Conservation (phyloP, 2,113 vertebrate species). For the Paraplagusia blochii region DNA sequence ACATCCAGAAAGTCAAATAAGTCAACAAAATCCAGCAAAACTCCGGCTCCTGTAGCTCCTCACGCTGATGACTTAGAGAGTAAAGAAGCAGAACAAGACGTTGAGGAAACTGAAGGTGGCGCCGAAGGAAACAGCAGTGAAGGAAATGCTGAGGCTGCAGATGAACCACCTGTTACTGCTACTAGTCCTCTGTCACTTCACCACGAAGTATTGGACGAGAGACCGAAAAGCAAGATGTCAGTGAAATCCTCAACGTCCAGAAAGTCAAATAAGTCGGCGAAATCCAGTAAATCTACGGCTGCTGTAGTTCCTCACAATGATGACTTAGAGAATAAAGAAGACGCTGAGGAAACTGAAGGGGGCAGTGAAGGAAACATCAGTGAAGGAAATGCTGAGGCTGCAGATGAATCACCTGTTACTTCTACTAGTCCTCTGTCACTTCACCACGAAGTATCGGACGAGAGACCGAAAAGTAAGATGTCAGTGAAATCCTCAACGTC, state of each 20-base stretch:
- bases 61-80: slow-evolving; percentile 4
- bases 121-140: slow-evolving; percentile 9
- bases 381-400: no score
- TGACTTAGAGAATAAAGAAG: no score
- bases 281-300: slow-evolving; percentile 36
- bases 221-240: slow-evolving; percentile 45
- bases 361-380: no score
- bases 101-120: slow-evolving; percentile 13
- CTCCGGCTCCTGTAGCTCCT: slow-evolving; percentile 17
- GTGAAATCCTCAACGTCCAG: slow-evolving; percentile 33
- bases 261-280: slow-evolving; percentile 52
- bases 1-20: slow-evolving; percentile 41
- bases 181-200: slow-evolving; percentile 31
- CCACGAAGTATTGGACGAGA: slow-evolving; percentile 9
- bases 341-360: no score
- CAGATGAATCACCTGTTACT: slow-evolving; percentile 21
- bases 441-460: slow-evolving; percentile 13
- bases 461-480: slow-evolving; percentile 31
- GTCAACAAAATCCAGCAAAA: slow-evolving; percentile 49
- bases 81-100: background rate
- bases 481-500: slow-evolving; percentile 48
- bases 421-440: slow-evolving; percentile 28
- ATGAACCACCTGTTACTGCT: slow-evolving; percentile 18
- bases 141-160: no score
- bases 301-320: no score